Evolutionary conservation across 2,888 invertebrate genomes (phyloP).

Genomic region (Parapristionchus giblindavisi): DNA sequence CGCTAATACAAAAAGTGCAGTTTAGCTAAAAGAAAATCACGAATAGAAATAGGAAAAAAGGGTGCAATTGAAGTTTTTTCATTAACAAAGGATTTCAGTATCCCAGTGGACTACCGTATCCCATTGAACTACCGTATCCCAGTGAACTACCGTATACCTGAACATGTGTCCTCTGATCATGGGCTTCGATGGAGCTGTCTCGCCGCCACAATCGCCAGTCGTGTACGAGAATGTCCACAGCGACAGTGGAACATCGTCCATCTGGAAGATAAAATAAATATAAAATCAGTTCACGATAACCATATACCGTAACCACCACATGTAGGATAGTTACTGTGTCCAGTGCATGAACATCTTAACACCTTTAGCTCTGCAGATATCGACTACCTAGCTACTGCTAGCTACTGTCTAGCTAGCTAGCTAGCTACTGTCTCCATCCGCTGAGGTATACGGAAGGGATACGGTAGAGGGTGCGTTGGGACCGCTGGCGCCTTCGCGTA

Average conservation of each 20-base stretch:
- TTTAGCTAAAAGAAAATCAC: too few relatives aligned
- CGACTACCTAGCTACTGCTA: constrained; percentile 62
- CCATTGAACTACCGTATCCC: too few relatives aligned
- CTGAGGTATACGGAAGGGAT: constrained; percentile 46
- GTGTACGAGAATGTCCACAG: constrained; percentile 64
- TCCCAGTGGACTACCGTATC: too few relatives aligned
- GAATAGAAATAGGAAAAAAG: too few relatives aligned
- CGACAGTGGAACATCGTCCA: constrained; percentile 58
- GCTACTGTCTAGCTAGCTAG: too few relatives aligned
- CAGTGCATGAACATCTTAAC: too few relatives aligned
- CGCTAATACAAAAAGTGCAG: too few relatives aligned
- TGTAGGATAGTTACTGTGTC: too few relatives aligned
- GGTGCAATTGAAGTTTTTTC: too few relatives aligned
- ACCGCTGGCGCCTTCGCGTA: constrained; percentile 53
- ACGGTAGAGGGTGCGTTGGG: constrained; percentile 49
- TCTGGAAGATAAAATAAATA: constrained; percentile 44
- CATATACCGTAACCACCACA: too few relatives aligned
- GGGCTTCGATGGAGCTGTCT: constrained; percentile 54
- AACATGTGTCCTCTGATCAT: constrained; percentile 62
- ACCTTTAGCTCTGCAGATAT: constrained; percentile 59
- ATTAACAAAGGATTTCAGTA: too few relatives aligned
- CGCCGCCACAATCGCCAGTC: constrained; percentile 63
- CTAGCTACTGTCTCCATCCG: constrained; percentile 39
- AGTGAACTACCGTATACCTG: constrained; percentile 41
- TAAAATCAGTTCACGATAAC: too few relatives aligned